Base-by-base conservation (phyloP, 2,797 vertebrate species). In the Cetoscarus ocellatus region DNA sequence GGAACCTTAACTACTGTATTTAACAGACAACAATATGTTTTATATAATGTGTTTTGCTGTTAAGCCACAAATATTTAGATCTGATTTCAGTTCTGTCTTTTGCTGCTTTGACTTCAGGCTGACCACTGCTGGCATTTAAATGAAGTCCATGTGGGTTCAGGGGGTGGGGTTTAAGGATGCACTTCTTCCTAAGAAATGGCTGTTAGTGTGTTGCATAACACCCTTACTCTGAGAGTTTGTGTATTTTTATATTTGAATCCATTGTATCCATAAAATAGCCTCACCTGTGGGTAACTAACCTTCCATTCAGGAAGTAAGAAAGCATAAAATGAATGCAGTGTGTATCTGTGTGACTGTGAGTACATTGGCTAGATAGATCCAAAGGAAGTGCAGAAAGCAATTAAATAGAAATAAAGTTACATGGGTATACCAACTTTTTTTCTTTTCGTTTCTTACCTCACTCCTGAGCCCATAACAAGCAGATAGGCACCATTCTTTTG, bases 221-320 rank as follows among this genome's bases (percentile, higher is more conserved):
- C 18, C 10, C 60, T 67, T 42, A 27, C 38, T 10, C 52, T 67
- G 50, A 61, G 51, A 51, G 63, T 70, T 52, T 66, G 72, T 68
- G 73, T 78, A 73, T 61, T 68, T 72, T 72, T 48, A 45, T 78
- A 67, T 75, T 47, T 79, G 55, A 76, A 61, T 61, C 56, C 62
- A 47, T 52, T 81, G 69, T 82, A 51, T 76, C 71, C 83, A 73
- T 73, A 79, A 87, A 88, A 82, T 86, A 85, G 61, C 59, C 43
- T 58, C 40, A 50, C n/a, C 60, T 40, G 11, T 67, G 58, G 50
- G 61, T 47, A 44, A n/a, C 27, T 72, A 72, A 54, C 59, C 48
- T 19, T 76, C 56, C 67, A 53, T 70, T 67, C 70, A 82, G 73
- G 82, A 85, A 84, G 65, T 66, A 43, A 59, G 61, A 60, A 66